A percentile compares a stretch with the other conserved stretches of the same genome.
These are phyloP conservation scores for Metallyticus violacea DNA, from an alignment of 2,888 invertebrate species.

Conservation along the genomic window DNA sequence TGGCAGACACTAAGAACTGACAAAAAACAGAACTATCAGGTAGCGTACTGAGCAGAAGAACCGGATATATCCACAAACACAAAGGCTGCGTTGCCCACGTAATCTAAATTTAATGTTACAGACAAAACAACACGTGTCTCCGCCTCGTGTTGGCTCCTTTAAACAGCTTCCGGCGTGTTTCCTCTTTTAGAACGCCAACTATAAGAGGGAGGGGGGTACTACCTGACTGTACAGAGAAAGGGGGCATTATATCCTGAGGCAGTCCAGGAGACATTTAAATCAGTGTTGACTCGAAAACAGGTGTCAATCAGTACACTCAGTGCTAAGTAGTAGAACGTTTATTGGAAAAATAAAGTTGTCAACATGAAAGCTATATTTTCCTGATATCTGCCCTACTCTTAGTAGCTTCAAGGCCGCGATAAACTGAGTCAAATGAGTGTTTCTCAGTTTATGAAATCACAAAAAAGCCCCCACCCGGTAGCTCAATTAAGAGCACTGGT, in stretches of 20 bases:
- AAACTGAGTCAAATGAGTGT: too few species aligned
- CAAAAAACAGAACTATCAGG: background rate
- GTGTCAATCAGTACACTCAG: too few species aligned
- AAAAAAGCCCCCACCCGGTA: too few species aligned
- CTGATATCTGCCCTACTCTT: too few species aligned
- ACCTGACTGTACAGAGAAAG: background rate
- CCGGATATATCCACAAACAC: background rate
- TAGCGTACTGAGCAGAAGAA: background rate
- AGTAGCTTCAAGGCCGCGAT: too few species aligned
- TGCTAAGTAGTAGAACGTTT: too few species aligned
- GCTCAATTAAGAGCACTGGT: too few species aligned
- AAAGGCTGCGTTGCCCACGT: background rate
- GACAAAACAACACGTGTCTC: background rate
- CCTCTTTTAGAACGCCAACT: background rate
- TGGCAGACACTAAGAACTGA: background rate
- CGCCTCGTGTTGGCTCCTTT: background rate
- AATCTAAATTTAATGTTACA: background rate
- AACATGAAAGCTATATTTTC: too few species aligned
- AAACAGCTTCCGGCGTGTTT: background rate
- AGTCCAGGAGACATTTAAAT: background rate
- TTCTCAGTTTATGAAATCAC: too few species aligned
- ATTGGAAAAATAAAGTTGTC: too few species aligned
- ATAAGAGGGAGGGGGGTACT: background rate
- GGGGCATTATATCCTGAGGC: too few species aligned
- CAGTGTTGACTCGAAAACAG: background rate